Evolutionary conservation across 2,888 invertebrate species (phyloP).

Genomic region (Ariolimax columbianus): DNA sequence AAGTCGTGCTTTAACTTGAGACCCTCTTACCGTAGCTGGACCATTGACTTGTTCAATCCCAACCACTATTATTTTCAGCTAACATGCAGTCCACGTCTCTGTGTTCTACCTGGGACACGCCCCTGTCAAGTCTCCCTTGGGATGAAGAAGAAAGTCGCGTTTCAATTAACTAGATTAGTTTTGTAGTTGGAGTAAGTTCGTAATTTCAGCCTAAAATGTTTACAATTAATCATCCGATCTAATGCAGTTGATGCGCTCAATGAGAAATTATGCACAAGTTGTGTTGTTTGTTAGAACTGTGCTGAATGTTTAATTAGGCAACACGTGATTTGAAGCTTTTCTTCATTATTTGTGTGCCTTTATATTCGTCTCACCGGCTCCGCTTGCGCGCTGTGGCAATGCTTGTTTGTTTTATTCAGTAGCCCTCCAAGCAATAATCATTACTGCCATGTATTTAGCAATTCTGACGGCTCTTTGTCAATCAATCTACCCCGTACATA

Average conservation of each 20-base stretch:
- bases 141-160: constrained; percentile 1
- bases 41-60: no score
- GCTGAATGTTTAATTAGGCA: constrained; percentile 43
- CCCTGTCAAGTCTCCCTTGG: neutral
- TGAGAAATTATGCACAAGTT: constrained; percentile 43
- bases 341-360: neutral
- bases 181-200: constrained; percentile 23
- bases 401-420: constrained; percentile 22
- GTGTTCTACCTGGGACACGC: neutral
- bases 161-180: constrained; percentile 47
- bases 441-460: constrained; percentile 2
- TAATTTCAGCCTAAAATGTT: constrained; percentile 29
- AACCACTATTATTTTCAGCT: neutral
- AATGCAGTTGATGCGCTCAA: constrained; percentile 32
- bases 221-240: constrained; percentile 44
- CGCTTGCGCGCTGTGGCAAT: neutral
- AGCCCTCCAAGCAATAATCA: constrained; percentile 4
- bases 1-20: no score
- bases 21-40: no score
- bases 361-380: neutral
- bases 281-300: constrained; percentile 35
- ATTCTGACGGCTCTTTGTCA: neutral
- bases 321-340: constrained; percentile 34
- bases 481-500: neutral
- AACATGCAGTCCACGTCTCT: neutral